Base-by-base conservation (phyloP, 2,113 vertebrate species). In the Festucalex cinctus region DNA sequence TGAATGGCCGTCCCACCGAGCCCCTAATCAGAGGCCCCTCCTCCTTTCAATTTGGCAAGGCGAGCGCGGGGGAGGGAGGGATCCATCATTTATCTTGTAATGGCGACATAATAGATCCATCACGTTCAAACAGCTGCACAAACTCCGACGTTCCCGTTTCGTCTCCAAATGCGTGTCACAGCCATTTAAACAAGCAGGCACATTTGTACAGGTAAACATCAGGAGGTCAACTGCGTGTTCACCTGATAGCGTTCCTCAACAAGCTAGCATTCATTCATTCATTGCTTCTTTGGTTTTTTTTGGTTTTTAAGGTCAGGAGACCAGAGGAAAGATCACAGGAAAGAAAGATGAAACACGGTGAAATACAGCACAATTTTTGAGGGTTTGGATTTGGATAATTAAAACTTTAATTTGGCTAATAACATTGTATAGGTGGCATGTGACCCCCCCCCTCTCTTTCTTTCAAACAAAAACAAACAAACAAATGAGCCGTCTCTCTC, bases 31-130 rank as follows among this genome's bases (percentile, higher is more conserved):
- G 95, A 94, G 86, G 89, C 88, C 92, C 92, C 93, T 91, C 12
- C n/a, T 22, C 9, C 19, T 1, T 0, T 98, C 96, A 99, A 98
- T 98, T 98, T 98, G 95, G 93, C 92, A 75, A 83, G 85, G 85
- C 88, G 82, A 89, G 93, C 36, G 93, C 92, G 91, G 91, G 91
- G 91, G 94, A 91, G 91, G 91, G 91, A 94, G 94, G 94, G 93
- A 98, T 96, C 93, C 92, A 94, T 94, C 95, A 98, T 99, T 98
- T 97, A 96, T 98, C 95, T 98, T 98, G 94, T 98, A 98, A 99
- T 98, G 94, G 95, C 93, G 93, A 95, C 91, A 97, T 99, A 98
- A 99, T 98, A 98, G 96, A 98, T 96, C 94, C 93, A 98, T 98
- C 97, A 99, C 94, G 92, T 93, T 93, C 94, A 95, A 97, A 94